These are phyloP conservation scores for Idaea biselata DNA, from an alignment of 2,888 invertebrate genomes.

Conservation along the genomic window DNA sequence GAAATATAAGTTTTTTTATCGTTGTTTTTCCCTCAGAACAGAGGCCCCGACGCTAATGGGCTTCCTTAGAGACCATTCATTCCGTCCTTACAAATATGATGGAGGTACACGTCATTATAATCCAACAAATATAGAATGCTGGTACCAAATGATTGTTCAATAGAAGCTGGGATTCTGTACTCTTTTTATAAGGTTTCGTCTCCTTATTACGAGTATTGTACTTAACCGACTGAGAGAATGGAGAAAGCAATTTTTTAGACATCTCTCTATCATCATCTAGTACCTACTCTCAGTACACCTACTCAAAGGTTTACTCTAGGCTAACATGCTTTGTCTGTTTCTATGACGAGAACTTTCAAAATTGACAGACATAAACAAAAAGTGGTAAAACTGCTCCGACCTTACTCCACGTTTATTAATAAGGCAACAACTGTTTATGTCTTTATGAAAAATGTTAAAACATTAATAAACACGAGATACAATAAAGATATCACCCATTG, in stretches of 20 bases:
- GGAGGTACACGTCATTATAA: not conserved
- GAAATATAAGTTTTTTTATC: conserved; percentile 22
- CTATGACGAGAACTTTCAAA: no score
- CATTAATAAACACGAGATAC: not conserved
- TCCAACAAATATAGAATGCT: not conserved
- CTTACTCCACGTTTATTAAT: no score
- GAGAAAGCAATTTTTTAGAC: no score
- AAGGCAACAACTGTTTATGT: not conserved
- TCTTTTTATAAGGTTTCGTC: not conserved
- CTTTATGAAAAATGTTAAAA: not conserved
- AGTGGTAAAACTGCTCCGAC: no score
- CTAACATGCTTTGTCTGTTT: no score
- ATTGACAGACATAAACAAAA: no score
- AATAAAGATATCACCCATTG: not conserved
- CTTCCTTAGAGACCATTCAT: conserved; percentile 35
- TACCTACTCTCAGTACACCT: no score
- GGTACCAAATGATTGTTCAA: not conserved
- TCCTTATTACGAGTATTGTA: not conserved
- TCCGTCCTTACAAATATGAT: conserved; percentile 36
- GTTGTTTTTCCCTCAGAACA: conserved; percentile 29
- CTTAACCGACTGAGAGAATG: no score
- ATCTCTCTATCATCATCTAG: not conserved
- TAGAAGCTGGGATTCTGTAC: not conserved
- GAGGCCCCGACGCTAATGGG: conserved; percentile 42
- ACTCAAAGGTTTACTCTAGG: no score